These are phyloP conservation scores for Sphaerophoria taeniata DNA, from an alignment of 2,888 invertebrate species.

Conservation along the genomic window DNA sequence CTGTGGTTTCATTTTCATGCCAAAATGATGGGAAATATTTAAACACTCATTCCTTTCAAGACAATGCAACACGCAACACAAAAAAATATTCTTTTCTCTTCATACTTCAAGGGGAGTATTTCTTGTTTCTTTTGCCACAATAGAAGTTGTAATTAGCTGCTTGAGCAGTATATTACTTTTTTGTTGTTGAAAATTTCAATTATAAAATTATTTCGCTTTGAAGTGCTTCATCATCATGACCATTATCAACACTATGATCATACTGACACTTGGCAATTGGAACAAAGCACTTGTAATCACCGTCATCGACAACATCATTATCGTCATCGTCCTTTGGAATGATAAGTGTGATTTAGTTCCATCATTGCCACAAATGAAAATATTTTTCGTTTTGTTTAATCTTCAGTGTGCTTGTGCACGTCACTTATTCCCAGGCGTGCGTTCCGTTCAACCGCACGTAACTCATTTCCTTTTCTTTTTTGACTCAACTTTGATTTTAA, in stretches of 20 bases:
- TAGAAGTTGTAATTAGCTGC: conserved; percentile 41
- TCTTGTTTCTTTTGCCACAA: conserved; percentile 2
- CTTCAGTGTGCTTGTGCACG: conserved; percentile 52
- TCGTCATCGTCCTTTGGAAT: conserved; percentile 56
- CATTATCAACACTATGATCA: conserved; percentile 50
- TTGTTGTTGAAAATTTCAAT: conserved; percentile 40
- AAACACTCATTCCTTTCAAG: conserved; percentile 14
- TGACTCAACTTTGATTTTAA: conserved; percentile 1
- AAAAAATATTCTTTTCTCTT: conserved; percentile 32
- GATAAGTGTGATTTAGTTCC: conserved; percentile 56
- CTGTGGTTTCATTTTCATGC: conserved; percentile 27
- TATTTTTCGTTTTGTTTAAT: conserved; percentile 41
- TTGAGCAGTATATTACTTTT: conserved; percentile 34
- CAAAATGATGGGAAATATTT: conserved; percentile 9
- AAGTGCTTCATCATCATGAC: conserved; percentile 51
- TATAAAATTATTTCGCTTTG: conserved; percentile 53
- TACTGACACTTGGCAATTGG: conserved; percentile 41
- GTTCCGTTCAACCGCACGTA: conserved; percentile 43
- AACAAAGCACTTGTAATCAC: conserved; percentile 53
- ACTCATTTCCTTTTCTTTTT: conserved; percentile 24
- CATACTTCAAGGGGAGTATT: conserved; percentile 36
- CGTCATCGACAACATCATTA: conserved; percentile 50
- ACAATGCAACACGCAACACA: background rate
- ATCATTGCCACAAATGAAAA: conserved; percentile 51
- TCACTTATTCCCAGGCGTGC: conserved; percentile 51